phyloP scores from a whole-genome alignment of 2,888 invertebrate species.

The Tipula vernalis region DNA sequence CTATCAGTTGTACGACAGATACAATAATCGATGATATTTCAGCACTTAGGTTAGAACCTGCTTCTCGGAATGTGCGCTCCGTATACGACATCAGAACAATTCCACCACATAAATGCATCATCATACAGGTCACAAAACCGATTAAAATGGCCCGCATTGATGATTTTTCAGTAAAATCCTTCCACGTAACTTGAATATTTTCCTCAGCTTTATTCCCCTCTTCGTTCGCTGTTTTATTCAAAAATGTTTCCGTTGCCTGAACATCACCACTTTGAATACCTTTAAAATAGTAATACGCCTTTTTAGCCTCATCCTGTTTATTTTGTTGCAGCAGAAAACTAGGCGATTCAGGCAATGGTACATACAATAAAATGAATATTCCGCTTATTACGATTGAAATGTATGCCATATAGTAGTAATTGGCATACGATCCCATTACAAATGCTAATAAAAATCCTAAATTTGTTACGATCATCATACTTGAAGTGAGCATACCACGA shows the following conservation, averaged over 20 bases:
- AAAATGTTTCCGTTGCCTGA: background rate
- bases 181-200: background rate
- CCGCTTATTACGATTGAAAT: background rate
- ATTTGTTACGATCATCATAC: background rate
- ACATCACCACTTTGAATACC: background rate
- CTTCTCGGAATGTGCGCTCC: conserved; percentile 27
- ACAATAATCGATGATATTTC: background rate
- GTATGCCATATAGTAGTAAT: background rate
- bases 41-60: background rate
- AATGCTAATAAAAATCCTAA: background rate
- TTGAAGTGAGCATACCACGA: background rate
- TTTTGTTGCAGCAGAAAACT: background rate
- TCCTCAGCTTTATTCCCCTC: background rate
- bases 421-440: background rate
- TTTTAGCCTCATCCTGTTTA: background rate
- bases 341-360: background rate
- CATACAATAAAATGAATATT: background rate
- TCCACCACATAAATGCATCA: conserved; percentile 26
- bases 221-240: background rate
- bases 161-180: background rate
- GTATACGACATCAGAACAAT: conserved; percentile 33
- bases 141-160: background rate
- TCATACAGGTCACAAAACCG: background rate
- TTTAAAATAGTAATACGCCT: background rate
- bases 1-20: background rate